Evolutionary conservation across 2,113 vertebrate genomes (phyloP).

Genomic region (Scalopus aquaticus): DNA sequence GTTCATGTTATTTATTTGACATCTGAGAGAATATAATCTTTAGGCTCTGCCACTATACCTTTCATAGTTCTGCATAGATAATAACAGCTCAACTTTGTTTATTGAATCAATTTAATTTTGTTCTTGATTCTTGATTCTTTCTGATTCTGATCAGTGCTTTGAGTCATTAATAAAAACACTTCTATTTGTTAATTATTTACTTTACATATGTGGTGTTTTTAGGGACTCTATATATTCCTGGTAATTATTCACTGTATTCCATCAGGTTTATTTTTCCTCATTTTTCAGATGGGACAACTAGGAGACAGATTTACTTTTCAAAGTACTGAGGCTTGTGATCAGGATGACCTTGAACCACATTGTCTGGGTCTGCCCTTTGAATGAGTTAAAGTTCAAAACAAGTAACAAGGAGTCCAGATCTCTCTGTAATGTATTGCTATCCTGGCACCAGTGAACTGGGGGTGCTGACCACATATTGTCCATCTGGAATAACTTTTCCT

Average conservation of each 20-base stretch:
- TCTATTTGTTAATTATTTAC: not conserved
- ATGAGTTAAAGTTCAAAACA: not conserved
- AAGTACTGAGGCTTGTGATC: not conserved
- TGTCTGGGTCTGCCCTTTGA: not conserved
- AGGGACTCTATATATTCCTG: not conserved
- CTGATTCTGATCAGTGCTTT: not conserved
- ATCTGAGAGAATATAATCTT: not conserved
- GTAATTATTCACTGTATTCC: not conserved
- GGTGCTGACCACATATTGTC: not conserved
- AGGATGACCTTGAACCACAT: not conserved
- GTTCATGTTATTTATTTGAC: not conserved
- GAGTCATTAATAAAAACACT: not conserved
- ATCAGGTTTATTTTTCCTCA: not conserved
- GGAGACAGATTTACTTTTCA: not conserved
- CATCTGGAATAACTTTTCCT: not conserved
- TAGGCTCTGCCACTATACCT: not conserved
- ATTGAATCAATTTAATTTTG: conserved; percentile 33
- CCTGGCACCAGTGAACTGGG: not conserved
- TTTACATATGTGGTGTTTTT: not conserved
- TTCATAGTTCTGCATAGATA: not conserved
- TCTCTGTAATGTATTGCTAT: not conserved
- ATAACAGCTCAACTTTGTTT: not conserved
- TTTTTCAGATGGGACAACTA: not conserved
- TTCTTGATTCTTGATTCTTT: conserved; percentile 17
- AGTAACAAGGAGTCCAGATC: not conserved